A percentile compares a stretch with the other conserved stretches of the same genome.
These are phyloP conservation scores for Chromoteleia sp. DNA, from an alignment of 2,888 invertebrate species.

Conservation along the genomic window DNA sequence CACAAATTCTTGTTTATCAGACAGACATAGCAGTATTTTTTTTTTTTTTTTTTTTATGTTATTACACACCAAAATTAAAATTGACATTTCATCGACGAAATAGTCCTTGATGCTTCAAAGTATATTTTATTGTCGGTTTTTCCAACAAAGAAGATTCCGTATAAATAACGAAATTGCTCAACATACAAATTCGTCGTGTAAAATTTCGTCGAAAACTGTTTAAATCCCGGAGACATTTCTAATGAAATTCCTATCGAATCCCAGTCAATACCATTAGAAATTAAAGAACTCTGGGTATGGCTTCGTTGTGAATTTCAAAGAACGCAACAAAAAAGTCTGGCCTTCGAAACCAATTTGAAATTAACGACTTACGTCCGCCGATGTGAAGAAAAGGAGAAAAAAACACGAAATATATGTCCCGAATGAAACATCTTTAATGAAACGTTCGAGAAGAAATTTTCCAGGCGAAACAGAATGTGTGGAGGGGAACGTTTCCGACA, in stretches of 20 bases:
- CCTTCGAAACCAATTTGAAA: constrained; percentile 27
- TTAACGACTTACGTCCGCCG: constrained; percentile 19
- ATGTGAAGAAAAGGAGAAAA: constrained; percentile 1
- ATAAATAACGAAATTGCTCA: constrained; percentile 32
- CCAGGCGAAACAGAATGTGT: constrained; percentile 1
- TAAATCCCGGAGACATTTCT: constrained; percentile 25
- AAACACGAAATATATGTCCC: constrained; percentile 1
- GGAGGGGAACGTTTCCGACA: too few species aligned
- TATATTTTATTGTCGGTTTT: constrained; percentile 28
- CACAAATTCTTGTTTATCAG: constrained; percentile 9
- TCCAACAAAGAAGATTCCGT: constrained; percentile 32
- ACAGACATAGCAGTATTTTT: too few species aligned
- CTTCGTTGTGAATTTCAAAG: constrained; percentile 22
- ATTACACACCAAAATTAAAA: too few species aligned
- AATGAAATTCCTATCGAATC: constrained; percentile 45
- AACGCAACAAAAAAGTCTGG: constrained; percentile 7
- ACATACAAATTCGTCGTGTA: constrained; percentile 26
- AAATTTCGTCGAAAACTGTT: constrained; percentile 34
- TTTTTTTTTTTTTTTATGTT: background rate
- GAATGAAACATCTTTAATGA: constrained; percentile 17
- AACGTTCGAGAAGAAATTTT: constrained; percentile 7
- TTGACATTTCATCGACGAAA: background rate
- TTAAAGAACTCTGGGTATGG: constrained; percentile 21
- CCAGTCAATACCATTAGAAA: constrained; percentile 34
- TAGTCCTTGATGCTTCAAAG: background rate